Evolutionary conservation across 1,140 invertebrate species (phyloP), one percentile per base, ranked within the genome.

Genomic region (Oryzaephilus surinamensis): DNA sequence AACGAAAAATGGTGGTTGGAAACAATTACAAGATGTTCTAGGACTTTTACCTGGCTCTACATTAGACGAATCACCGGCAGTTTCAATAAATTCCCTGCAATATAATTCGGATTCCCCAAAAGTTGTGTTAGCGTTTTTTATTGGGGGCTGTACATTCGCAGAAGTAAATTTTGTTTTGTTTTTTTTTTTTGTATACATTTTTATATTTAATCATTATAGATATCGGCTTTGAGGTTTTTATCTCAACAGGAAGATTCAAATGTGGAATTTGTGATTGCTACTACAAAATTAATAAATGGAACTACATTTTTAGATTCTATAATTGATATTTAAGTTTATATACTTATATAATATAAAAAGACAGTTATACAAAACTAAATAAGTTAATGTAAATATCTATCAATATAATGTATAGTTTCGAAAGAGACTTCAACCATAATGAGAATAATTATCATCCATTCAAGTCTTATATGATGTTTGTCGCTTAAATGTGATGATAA

Each of bases 361-460:
- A 20, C 19, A 4, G 8, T 5, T 20, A 20, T 5, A 20, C 4
- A 20, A 5, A 20, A 20, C 8, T 20, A 20, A 20, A 20, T 20
- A 20, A 20, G 11, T 45, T 47, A 51, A 44, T 45, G 31, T 13
- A 54, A 41, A 47, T 52, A 62, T 46, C 55, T 48, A 36, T 87
- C 79, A 21, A 75, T 54, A 57, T 83, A 84, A 66, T 94, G 90
- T 8, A 92, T 59, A 37, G 77, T 69, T 67, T 94, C 90, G 63
- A 95, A 92, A 24, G 66, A 76, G 20, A 96, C 91, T 70, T 97
- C 94, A 0, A 94, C 81, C 74, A 93, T 79, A 62, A 97, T 97
- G 12, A 97, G 74, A 29, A 84, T 68, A 38, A 97, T 97, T 35
- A 97, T 94, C 84, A 97, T 95, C 86, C 86, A 89, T 64, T 97